Percentiles rank a stretch among this genome's conserved stretches.
These are phyloP conservation scores for Drosophila limbata DNA, from an alignment of 2,888 invertebrate genomes.

Conservation along the genomic window DNA sequence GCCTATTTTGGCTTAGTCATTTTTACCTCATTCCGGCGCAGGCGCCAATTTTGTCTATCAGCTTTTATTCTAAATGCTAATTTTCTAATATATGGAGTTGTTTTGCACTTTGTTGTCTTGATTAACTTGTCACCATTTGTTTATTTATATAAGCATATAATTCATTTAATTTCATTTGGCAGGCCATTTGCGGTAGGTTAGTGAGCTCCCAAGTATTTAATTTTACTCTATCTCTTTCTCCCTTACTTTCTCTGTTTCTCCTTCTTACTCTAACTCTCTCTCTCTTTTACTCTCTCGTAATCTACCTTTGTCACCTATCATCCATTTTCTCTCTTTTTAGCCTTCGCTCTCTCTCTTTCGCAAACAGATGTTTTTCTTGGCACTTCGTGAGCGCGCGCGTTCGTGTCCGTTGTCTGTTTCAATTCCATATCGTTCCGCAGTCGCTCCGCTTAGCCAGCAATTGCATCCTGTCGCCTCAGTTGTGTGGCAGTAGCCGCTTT, in stretches of 20 bases:
- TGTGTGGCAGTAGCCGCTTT: conserved; percentile 80
- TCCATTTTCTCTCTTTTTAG: not conserved
- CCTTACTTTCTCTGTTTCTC: not conserved
- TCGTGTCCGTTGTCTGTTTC: conserved; percentile 60
- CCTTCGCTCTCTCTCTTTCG: conserved; percentile 47
- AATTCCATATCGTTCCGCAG: conserved; percentile 63
- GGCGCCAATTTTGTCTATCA: conserved; percentile 60
- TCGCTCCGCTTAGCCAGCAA: conserved; percentile 46
- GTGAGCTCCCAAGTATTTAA: conserved; percentile 50
- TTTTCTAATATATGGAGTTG: conserved; percentile 13
- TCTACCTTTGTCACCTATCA: conserved; percentile 2
- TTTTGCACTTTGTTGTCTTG: conserved; percentile 28
- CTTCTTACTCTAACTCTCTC: not conserved
- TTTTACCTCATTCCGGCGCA: conserved; percentile 60
- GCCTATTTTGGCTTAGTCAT: conserved; percentile 65
- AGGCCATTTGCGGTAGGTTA: conserved; percentile 72
- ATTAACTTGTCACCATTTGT: conserved; percentile 39
- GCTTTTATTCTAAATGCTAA: conserved; percentile 21
- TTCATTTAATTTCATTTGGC: conserved; percentile 54
- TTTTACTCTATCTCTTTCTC: conserved; percentile 17
- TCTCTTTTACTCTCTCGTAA: not conserved
- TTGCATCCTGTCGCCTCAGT: conserved; percentile 76
- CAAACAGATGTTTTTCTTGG: conserved; percentile 55
- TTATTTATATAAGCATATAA: conserved; percentile 43
- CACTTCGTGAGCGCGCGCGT: conserved; percentile 42